A percentile compares a stretch with the other conserved stretches of the same genome.
Evolutionary conservation across 2,797 vertebrate genomes (phyloP).

Genomic region (Tachyglossus aculeatus): DNA sequence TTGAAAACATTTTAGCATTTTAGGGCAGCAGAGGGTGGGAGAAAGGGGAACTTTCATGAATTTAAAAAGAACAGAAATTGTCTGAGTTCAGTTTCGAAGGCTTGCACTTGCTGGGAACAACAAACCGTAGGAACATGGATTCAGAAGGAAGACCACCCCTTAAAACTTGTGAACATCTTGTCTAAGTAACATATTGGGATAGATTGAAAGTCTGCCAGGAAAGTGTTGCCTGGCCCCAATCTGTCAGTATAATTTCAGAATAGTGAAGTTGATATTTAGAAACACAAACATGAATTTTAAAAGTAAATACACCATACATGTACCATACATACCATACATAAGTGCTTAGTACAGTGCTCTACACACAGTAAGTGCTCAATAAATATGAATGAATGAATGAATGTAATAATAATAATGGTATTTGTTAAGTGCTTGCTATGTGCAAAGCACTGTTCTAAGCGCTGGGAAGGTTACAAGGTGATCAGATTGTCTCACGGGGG

Average conservation of each 20-base stretch:
- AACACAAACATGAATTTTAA: background rate
- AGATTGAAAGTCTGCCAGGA: background rate
- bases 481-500: no score
- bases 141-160: background rate
- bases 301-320: background rate
- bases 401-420: no score
- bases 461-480: no score
- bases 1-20: no score
- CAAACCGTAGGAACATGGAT: no score
- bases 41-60: background rate
- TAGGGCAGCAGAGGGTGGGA: background rate
- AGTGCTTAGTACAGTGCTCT: no score
- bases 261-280: background rate
- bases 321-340: no score
- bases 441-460: no score
- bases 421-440: no score
- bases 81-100: background rate
- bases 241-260: background rate
- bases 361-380: no score
- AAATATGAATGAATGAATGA: no score
- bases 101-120: background rate
- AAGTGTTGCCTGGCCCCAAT: background rate
- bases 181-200: no score
- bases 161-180: background rate
- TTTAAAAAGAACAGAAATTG: background rate